phyloP scores from a whole-genome alignment of 2,113 vertebrate genomes.

The Equus przewalskii region DNA sequence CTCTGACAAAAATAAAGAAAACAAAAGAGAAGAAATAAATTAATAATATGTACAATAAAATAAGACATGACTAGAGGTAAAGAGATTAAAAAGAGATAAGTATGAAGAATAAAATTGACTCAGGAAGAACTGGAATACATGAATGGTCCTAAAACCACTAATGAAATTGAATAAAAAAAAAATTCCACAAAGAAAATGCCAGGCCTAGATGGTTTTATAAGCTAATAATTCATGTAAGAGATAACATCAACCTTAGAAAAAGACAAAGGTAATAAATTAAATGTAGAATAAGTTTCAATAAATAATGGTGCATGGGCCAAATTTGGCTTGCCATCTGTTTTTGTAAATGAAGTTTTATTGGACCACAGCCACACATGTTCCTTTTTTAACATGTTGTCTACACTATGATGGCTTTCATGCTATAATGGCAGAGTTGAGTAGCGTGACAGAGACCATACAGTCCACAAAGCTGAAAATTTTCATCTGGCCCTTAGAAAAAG shows the following conservation, averaged over 20 bases:
- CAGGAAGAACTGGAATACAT: neutral
- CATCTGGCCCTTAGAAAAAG: neutral
- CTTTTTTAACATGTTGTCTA: neutral
- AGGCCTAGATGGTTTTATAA: neutral
- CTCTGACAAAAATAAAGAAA: neutral
- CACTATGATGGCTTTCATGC: neutral
- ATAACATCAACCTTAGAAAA: neutral
- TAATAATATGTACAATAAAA: slow-evolving; percentile 3
- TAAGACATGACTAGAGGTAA: neutral
- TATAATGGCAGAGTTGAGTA: neutral
- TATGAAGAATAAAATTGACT: neutral
- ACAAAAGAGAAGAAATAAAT: neutral
- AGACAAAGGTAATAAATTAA: neutral
- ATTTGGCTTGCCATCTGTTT: neutral
- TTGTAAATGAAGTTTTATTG: neutral
- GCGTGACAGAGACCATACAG: neutral
- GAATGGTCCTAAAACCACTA: neutral
- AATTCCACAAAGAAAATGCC: neutral
- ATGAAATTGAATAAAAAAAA: neutral
- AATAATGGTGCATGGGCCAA: neutral
- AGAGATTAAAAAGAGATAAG: neutral
- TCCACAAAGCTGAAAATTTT: neutral
- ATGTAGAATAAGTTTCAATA: neutral
- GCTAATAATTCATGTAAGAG: neutral
- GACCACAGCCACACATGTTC: neutral